phyloP scores from a whole-genome alignment of 2,797 vertebrate genomes.

The Anguilla megastoma region DNA sequence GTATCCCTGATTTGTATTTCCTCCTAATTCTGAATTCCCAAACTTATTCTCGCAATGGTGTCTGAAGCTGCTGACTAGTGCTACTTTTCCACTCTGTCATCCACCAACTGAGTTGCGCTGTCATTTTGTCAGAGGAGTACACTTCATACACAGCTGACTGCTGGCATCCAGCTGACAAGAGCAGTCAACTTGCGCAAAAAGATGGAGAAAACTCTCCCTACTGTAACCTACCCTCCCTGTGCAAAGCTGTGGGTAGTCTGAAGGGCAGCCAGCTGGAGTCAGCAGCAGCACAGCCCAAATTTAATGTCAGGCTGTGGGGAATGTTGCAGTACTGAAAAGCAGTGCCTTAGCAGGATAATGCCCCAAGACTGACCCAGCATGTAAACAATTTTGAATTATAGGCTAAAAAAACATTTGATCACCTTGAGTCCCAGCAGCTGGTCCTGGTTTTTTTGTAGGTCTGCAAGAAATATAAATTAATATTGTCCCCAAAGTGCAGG shows the following conservation, averaged over 20 bases:
- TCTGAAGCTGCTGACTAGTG: neutral
- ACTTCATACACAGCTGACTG: neutral
- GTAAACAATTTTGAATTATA: conserved; percentile 15
- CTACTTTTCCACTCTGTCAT: neutral
- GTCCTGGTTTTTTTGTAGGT: neutral
- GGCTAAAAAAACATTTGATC: conserved; percentile 1
- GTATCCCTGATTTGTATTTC: neutral
- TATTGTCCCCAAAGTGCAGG: conserved; percentile 7
- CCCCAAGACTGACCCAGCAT: neutral
- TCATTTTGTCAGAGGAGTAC: neutral
- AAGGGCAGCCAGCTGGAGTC: neutral
- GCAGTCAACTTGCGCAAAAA: neutral
- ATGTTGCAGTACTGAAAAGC: neutral
- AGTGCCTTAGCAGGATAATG: neutral
- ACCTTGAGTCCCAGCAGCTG: conserved; percentile 3
- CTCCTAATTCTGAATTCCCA: neutral
- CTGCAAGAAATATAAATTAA: conserved; percentile 10
- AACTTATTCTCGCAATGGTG: neutral
- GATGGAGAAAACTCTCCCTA: neutral
- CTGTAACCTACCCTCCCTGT: neutral
- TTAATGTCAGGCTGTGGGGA: neutral
- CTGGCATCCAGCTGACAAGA: neutral
- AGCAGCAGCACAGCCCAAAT: neutral
- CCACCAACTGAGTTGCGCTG: neutral
- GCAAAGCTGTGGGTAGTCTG: neutral